Conservation (phyloP, 1,140 invertebrate genomes). For the Drosophila parvula region DNA sequence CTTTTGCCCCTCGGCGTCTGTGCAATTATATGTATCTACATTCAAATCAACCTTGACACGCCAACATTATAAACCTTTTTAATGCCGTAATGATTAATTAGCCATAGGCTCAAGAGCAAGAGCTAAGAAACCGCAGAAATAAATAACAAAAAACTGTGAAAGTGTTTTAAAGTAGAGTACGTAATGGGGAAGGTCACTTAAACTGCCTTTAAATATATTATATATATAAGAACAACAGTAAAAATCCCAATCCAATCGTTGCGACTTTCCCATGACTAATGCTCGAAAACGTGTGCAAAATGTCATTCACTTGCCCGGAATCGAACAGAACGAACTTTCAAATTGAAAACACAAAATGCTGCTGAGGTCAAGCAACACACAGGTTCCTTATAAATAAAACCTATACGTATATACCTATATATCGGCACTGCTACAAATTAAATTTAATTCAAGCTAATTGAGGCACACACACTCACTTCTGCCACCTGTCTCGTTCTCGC, state of each 20-base stretch:
- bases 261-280: conserved; percentile 60
- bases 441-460: conserved; percentile 57
- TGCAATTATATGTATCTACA: conserved; percentile 26
- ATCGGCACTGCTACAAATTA: conserved; percentile 22
- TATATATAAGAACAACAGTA: conserved; percentile 5
- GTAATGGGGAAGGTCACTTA: conserved; percentile 45
- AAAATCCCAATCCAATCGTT: conserved; percentile 20
- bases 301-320: conserved; percentile 58
- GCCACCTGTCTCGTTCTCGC: conserved; percentile 10
- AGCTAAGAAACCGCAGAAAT: neutral
- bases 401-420: conserved; percentile 39
- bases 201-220: neutral
- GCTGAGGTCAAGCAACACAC: conserved; percentile 56
- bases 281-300: conserved; percentile 38
- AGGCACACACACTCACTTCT: conserved; percentile 5
- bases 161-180: conserved; percentile 30
- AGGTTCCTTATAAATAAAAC: conserved; percentile 39
- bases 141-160: conserved; percentile 31
- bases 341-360: conserved; percentile 27
- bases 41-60: conserved; percentile 44
- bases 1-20: conserved; percentile 21
- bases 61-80: conserved; percentile 43
- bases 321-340: conserved; percentile 71
- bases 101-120: conserved; percentile 25
- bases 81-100: conserved; percentile 46